Evolutionary conservation across 2,888 invertebrate species (phyloP).

Genomic region (Sphinx pinastri): DNA sequence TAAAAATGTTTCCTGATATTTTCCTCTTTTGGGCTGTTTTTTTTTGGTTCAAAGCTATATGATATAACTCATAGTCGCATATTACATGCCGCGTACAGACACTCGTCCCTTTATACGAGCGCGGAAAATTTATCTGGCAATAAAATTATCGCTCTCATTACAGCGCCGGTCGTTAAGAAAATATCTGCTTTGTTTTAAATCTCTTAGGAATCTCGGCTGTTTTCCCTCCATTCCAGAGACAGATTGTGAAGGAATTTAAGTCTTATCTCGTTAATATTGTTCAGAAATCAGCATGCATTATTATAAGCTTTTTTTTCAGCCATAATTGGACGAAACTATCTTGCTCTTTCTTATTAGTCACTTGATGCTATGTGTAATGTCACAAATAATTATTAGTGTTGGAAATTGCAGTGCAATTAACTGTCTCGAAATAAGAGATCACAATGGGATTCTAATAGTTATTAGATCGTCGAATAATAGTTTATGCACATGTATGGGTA

Average conservation of each 20-base stretch:
- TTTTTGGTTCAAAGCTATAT: neutral
- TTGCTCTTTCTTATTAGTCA: too few relatives aligned
- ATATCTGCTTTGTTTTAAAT: conserved; percentile 16
- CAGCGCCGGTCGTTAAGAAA: conserved; percentile 1
- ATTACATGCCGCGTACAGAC: neutral
- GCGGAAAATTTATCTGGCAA: neutral
- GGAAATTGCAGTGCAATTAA: too few relatives aligned
- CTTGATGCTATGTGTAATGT: too few relatives aligned
- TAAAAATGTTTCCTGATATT: too few relatives aligned
- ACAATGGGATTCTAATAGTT: too few relatives aligned
- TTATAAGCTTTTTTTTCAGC: too few relatives aligned
- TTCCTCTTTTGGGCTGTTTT: neutral
- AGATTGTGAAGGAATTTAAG: neutral
- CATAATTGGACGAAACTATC: too few relatives aligned
- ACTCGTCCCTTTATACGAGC: neutral
- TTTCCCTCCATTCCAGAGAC: neutral
- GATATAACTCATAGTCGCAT: neutral
- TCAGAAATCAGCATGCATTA: neutral
- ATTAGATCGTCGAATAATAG: too few relatives aligned
- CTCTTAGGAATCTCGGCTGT: neutral
- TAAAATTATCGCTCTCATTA: conserved; percentile 17
- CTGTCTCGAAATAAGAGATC: too few relatives aligned
- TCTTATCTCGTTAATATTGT: conserved; percentile 8
- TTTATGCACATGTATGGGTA: too few relatives aligned
- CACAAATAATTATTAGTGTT: too few relatives aligned